Conservation (phyloP, 1,140 invertebrate species). For the Cotesia glomerata region DNA sequence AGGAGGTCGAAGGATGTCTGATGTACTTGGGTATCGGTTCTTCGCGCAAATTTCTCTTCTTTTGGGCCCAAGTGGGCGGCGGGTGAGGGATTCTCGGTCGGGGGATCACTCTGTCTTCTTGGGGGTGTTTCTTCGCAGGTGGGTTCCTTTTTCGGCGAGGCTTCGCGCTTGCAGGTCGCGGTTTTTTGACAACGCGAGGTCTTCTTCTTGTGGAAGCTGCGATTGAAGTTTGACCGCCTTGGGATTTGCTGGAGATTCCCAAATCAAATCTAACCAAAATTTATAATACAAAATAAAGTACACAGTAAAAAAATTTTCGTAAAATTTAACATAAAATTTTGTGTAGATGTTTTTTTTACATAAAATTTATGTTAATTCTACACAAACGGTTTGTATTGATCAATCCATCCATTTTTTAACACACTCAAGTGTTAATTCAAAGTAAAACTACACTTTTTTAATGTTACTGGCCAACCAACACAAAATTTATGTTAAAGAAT, state of each 20-base stretch:
- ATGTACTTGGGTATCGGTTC: constrained; percentile 43
- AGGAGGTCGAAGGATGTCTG: constrained; percentile 22
- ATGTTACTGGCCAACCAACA: too few species aligned
- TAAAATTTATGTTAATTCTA: too few species aligned
- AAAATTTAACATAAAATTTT: too few species aligned
- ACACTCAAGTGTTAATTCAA: too few species aligned
- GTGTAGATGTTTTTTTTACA: too few species aligned
- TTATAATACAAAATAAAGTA: background rate
- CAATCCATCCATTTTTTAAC: too few species aligned
- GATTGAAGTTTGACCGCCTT: background rate
- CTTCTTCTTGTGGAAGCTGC: background rate
- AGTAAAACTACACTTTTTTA: too few species aligned
- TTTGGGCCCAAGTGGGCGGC: constrained; percentile 39
- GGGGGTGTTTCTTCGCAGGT: constrained; percentile 8
- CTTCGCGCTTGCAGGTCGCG: constrained; percentile 20
- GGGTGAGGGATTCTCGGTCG: constrained; percentile 35
- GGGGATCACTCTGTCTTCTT: constrained; percentile 4
- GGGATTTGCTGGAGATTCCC: background rate
- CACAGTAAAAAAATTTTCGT: too few species aligned
- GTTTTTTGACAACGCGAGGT: background rate
- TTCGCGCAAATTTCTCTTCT: constrained; percentile 36
- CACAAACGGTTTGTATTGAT: too few species aligned
- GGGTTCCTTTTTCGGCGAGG: constrained; percentile 17
- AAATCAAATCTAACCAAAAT: constrained; percentile 22
- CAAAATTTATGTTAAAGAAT: too few species aligned